Evolutionary conservation across 2,113 vertebrate species (phyloP), one percentile per base, ranked within the genome.

Genomic region (Oophaga pumilio): DNA sequence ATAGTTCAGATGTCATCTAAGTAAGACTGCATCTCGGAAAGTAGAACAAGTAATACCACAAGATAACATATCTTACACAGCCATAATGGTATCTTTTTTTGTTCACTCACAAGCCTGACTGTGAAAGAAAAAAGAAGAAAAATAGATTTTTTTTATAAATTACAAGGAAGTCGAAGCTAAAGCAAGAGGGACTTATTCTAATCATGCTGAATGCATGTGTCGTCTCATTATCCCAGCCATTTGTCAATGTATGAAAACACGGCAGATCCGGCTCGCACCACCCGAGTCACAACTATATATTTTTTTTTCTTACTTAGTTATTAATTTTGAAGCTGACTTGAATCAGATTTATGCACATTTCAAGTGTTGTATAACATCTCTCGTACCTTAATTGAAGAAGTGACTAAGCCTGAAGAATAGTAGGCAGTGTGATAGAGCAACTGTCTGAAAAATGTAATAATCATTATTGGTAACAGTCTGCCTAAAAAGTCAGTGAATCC

Each of bases 1-100:
- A 88, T 68, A 68, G 87, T 88, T 88, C 80, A 88, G 79, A 84
- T 88, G 87, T 88, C 87, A 77, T 83, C 73, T 83, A 43, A 82
- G 86, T 87, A 82, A 77, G 81, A 88, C 82, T 88, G 81, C 59
- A 77, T 84, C 50, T 84, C 52, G 59, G 80, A 88, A 82, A 74
- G 59, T 66, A 88, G 79, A 88, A 88, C 86, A 88, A 88, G 81
- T 84, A 84, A 88, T 88, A 84, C 71, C 59, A 84, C 57, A 84
- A 77, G 87, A 88, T 88, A 88, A 88, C 87, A 88, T 84, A 88
- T 88, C 87, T 84, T 74, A 77, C 71, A 43, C 71, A 52, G 69
- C 78, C 33, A 60, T 87, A 87, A 88, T 88, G 49, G 86, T 83
- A 76, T 88, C 86, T 76, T 33, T 88, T 43, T 87, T 87, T 87